Percentiles rank a stretch among this genome's conserved stretches.
Conservation (phyloP, 1,140 invertebrate species). For the Lordiphosa mommai region DNA sequence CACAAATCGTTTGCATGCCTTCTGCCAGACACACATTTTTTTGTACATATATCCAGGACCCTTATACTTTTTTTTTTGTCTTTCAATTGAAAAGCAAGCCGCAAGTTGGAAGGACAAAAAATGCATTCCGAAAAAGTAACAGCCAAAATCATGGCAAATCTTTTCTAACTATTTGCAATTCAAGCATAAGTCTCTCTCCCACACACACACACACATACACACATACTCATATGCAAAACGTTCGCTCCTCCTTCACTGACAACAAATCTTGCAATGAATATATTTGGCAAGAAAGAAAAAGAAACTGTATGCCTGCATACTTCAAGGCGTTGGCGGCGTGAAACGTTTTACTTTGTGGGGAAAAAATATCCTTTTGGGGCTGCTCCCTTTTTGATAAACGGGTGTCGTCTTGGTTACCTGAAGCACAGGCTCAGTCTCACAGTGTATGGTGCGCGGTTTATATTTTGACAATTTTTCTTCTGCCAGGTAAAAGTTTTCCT, state of each 20-base stretch:
- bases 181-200: conserved; percentile 64
- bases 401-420: conserved; percentile 51
- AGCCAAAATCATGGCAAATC: conserved; percentile 67
- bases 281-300: conserved; percentile 45
- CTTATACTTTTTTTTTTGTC: conserved; percentile 20
- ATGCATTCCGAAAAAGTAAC: conserved; percentile 47
- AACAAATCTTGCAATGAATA: conserved; percentile 74
- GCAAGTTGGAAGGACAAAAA: conserved; percentile 27
- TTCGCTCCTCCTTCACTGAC: conserved; percentile 28
- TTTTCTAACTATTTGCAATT: conserved; percentile 77
- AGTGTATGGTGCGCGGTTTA: conserved; percentile 45
- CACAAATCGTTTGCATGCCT: conserved; percentile 64
- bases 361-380: conserved; percentile 14
- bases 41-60: neutral
- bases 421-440: conserved; percentile 1
- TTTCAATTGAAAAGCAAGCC: conserved; percentile 41
- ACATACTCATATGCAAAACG: conserved; percentile 55
- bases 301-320: conserved; percentile 38
- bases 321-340: conserved; percentile 67
- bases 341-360: conserved; percentile 50
- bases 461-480: conserved; percentile 64
- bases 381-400: conserved; percentile 58
- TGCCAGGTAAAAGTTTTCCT: conserved; percentile 31
- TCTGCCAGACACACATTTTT: conserved; percentile 23
- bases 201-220: conserved; percentile 3